Evolutionary conservation across 2,113 vertebrate species (phyloP), one percentile per base, ranked within the genome.

Genomic region (Anas platyrhynchos): DNA sequence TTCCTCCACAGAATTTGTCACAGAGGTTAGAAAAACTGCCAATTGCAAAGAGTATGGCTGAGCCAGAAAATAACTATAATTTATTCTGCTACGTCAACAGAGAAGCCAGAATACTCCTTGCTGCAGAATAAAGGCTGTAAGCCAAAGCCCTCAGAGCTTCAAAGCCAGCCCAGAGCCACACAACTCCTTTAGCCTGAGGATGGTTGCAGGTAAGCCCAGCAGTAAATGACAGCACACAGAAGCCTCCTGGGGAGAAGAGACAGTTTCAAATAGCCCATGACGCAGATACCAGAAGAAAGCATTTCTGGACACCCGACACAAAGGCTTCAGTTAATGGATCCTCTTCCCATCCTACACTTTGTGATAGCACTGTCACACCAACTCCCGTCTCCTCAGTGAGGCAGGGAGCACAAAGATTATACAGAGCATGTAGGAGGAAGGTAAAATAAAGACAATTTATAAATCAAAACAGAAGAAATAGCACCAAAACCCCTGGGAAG

Each of bases 381-480:
- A 71, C 65, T 95, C 34, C 72, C 34, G 43, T 23, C 38, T 93
- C 34, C 69, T 94, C 76, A 61, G 69, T 34, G 67, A 83, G 11
- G 62, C 58, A 89, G 20, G 44, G 32, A 94, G 58, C 16, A 80
- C 75, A 92, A 74, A 52, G 56, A 67, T 80, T 58, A 50, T 62
- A 82, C 5, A 67, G 77, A 93, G 67, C 1, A 5, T 22, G 56
- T 68, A 74, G 89, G 63, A 95, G 50, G 65, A 88, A 94, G 86
- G 85, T 67, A 88, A 93, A 91, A 90, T 90, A 83, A 95, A 91
- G 88, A 75, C 55, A 36, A 56, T 72, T 94, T 90, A 78, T 71
- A 75, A 86, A 90, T 88, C 68, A 83, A 91, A 93, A 56, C 75
- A 94, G 83, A 83, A 78, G 83, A 90, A 94, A 91, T 65, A 91